Conservation (phyloP, 2,888 invertebrate species). For the Microplitis manilae region DNA sequence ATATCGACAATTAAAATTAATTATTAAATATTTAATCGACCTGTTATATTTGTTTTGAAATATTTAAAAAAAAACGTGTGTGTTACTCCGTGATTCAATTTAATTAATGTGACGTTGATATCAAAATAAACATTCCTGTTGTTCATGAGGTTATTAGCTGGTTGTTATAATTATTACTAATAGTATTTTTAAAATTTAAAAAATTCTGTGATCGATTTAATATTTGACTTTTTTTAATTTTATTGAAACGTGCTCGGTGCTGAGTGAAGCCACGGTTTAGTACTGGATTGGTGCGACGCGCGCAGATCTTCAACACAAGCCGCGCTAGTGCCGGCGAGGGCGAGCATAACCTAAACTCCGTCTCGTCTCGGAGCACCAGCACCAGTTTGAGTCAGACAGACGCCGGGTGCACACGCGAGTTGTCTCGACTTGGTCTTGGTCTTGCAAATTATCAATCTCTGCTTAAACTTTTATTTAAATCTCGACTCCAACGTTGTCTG, state of each 20-base stretch:
- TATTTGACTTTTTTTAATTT: neutral
- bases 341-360: slow-evolving; percentile 9
- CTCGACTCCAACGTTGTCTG: too few relatives aligned
- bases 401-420: slow-evolving; percentile 8
- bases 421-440: neutral
- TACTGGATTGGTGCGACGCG: neutral
- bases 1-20: neutral
- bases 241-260: slow-evolving; percentile 1
- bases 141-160: neutral
- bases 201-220: neutral
- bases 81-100: neutral
- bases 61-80: neutral
- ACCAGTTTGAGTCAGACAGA: neutral
- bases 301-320: neutral
- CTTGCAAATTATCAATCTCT: too few relatives aligned
- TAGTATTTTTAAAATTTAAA: neutral
- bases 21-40: neutral
- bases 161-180: neutral
- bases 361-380: neutral
- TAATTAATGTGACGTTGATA: neutral
- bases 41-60: neutral
- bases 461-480: too few relatives aligned
- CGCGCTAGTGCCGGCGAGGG: slow-evolving; percentile 4
- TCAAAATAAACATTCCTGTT: neutral
- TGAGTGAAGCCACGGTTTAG: slow-evolving; percentile 1